phyloP scores from a whole-genome alignment of 1,140 invertebrate species.

The Bilobella aurantiaca region DNA sequence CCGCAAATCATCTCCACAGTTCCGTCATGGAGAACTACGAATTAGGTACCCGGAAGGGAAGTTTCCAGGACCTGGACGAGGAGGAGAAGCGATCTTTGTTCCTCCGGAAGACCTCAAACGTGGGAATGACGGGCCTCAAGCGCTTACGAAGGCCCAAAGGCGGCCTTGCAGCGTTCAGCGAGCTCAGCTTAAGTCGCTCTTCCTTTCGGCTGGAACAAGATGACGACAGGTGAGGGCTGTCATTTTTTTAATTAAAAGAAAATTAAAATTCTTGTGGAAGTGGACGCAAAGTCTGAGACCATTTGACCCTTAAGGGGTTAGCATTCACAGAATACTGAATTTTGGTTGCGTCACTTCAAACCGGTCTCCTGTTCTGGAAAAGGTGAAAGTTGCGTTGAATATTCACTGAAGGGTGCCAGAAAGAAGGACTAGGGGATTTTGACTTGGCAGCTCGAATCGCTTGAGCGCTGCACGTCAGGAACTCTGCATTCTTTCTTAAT shows the following conservation, averaged over 20 bases:
- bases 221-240: slow-evolving; percentile 29
- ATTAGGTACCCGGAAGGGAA: slow-evolving; percentile 14
- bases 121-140: slow-evolving; percentile 10
- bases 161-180: slow-evolving; percentile 32
- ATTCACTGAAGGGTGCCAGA: too few species aligned
- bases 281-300: too few species aligned
- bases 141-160: slow-evolving; percentile 25
- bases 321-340: too few species aligned
- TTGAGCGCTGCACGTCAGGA: not conserved
- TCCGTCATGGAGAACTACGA: slow-evolving; percentile 5
- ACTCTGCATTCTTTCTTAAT: not conserved
- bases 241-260: too few species aligned
- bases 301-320: too few species aligned
- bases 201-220: slow-evolving; percentile 33
- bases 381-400: too few species aligned
- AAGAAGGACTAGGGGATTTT: too few species aligned
- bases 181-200: slow-evolving; percentile 32
- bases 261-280: too few species aligned
- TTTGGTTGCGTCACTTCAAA: too few species aligned
- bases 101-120: slow-evolving; percentile 18
- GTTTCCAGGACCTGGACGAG: slow-evolving; percentile 18
- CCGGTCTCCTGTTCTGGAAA: too few species aligned
- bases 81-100: slow-evolving; percentile 21
- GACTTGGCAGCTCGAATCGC: too few species aligned
- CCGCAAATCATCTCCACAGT: too few species aligned